Percentiles rank a stretch among this genome's conserved stretches.
phyloP scores from a whole-genome alignment of 2,888 invertebrate species.

The Meteorus cinctellus region DNA sequence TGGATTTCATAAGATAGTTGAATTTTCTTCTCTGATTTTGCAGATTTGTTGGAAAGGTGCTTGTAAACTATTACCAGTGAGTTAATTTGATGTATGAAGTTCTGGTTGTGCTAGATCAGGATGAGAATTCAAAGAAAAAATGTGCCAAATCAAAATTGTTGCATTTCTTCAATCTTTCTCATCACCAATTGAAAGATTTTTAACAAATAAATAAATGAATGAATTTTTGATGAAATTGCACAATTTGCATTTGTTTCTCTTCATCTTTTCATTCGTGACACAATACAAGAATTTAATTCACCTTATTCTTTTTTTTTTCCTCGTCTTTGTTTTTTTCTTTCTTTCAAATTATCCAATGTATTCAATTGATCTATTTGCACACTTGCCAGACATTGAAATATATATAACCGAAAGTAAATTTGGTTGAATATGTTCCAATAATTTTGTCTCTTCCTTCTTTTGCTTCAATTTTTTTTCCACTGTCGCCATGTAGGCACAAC shows the following conservation, averaged over 20 bases:
- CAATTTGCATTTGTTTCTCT: no score
- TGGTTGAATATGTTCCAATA: neutral
- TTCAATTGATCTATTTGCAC: neutral
- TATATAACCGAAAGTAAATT: neutral
- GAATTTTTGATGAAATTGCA: no score
- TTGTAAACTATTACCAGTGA: neutral
- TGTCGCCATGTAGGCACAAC: neutral
- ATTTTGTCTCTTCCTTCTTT: neutral
- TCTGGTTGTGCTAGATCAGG: no score
- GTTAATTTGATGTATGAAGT: no score
- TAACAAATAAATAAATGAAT: no score
- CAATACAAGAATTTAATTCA: neutral
- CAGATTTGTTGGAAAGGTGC: neutral
- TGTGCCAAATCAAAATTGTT: no score
- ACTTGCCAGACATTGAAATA: neutral
- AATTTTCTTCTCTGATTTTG: no score
- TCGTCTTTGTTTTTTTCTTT: no score
- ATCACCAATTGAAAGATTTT: no score
- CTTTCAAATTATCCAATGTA: neutral
- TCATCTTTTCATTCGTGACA: neutral
- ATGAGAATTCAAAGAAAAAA: no score
- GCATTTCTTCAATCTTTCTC: no score
- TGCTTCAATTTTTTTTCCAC: neutral
- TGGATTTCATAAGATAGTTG: no score
- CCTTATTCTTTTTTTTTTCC: neutral